A percentile compares a stretch with the other conserved stretches of the same genome.
phyloP scores from a whole-genome alignment of 2,113 vertebrate genomes.

The Psilopogon haemacephalus region DNA sequence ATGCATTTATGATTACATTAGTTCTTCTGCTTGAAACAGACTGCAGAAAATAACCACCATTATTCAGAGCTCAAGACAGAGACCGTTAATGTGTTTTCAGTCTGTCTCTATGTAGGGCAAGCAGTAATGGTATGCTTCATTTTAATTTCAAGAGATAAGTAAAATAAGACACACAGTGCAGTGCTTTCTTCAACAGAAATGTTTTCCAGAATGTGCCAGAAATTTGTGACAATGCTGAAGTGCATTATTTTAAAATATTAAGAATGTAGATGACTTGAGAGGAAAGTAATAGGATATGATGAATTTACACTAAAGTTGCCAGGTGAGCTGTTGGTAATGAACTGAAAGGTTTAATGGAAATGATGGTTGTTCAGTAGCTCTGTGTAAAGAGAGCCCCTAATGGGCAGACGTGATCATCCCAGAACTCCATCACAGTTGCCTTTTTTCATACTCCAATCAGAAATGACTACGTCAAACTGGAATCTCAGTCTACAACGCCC shows the following conservation, averaged over 20 bases:
- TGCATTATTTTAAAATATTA: constrained; percentile 23
- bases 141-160: constrained; percentile 44
- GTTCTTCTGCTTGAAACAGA: constrained; percentile 18
- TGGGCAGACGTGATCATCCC: background rate
- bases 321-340: constrained; percentile 38
- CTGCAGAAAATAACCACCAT: constrained; percentile 2
- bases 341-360: constrained; percentile 27
- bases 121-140: background rate
- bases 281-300: constrained; percentile 39
- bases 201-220: constrained; percentile 37
- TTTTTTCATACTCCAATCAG: background rate
- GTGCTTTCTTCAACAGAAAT: background rate
- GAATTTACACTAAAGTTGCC: background rate
- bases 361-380: background rate
- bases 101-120: background rate
- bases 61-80: background rate
- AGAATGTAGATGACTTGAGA: background rate
- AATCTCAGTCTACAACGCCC: background rate
- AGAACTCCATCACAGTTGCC: background rate
- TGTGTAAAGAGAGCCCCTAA: constrained; percentile 15
- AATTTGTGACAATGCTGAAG: constrained; percentile 26
- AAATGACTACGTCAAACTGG: background rate
- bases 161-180: constrained; percentile 13
- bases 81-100: background rate
- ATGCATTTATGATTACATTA: constrained; percentile 47